phyloP scores from a whole-genome alignment of 2,113 vertebrate genomes.

The Cranoglanis bouderius region DNA sequence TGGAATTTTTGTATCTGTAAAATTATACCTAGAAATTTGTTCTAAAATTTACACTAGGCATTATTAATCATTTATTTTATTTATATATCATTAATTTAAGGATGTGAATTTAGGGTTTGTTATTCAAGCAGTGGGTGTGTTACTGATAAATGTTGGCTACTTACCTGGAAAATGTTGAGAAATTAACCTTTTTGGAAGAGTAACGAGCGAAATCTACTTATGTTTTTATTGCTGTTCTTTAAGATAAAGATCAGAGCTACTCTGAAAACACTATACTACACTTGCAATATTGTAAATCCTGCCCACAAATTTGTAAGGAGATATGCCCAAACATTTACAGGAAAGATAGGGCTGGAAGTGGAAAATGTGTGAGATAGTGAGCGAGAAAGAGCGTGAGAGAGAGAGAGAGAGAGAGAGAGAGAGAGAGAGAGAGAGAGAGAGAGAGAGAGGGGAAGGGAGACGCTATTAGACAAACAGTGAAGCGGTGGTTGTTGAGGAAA shows the following conservation, averaged over 20 bases:
- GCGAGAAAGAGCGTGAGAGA: neutral
- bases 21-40: neutral
- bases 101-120: too few relatives aligned
- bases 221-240: neutral
- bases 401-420: conserved; percentile 5
- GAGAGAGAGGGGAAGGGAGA: neutral
- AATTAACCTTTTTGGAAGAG: too few relatives aligned
- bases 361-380: neutral
- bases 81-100: neutral
- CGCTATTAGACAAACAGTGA: neutral
- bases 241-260: conserved; percentile 25
- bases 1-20: neutral
- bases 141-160: too few relatives aligned
- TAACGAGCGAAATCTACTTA: neutral
- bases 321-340: conserved; percentile 38
- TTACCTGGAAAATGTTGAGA: too few relatives aligned
- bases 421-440: conserved; percentile 10
- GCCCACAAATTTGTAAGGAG: conserved; percentile 3
- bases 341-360: neutral
- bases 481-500: conserved; percentile 15
- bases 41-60: neutral
- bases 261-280: conserved; percentile 6
- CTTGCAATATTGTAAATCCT: conserved; percentile 22
- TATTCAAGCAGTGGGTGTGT: neutral
- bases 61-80: neutral